Conservation (phyloP, 1,140 invertebrate species). For the Archegozetes longisetosus region DNA sequence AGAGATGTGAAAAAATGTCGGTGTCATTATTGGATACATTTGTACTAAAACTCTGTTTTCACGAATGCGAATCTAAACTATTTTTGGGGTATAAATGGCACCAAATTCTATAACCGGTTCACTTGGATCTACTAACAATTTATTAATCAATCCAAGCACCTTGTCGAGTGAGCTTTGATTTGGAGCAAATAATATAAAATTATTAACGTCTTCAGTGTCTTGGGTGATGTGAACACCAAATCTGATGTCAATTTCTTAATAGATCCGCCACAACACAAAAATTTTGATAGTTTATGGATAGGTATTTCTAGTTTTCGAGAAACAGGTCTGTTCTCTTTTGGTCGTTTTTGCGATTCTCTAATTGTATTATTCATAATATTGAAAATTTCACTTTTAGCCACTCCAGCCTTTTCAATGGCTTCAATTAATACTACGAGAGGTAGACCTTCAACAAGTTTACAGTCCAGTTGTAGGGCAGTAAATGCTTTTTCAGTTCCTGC, state of each 20-base stretch:
- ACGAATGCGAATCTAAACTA: slow-evolving; percentile 70
- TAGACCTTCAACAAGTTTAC: slow-evolving; percentile 71
- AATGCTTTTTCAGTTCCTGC: slow-evolving; percentile 82
- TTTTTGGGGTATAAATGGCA: slow-evolving; percentile 72
- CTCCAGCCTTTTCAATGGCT: slow-evolving; percentile 48
- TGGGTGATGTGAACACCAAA: slow-evolving; percentile 55
- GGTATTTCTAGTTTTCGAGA: slow-evolving; percentile 63
- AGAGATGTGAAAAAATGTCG: slow-evolving; percentile 71
- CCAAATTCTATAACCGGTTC: slow-evolving; percentile 78
- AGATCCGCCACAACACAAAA: slow-evolving; percentile 77
- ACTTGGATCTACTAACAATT: slow-evolving; percentile 38
- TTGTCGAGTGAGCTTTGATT: slow-evolving; percentile 70
- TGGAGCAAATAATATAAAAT: slow-evolving; percentile 76
- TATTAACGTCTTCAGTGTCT: slow-evolving; percentile 43
- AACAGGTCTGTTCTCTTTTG: slow-evolving; percentile 73
- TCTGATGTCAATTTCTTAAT: slow-evolving; percentile 65
- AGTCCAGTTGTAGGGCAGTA: slow-evolving; percentile 81
- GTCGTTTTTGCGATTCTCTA: slow-evolving; percentile 42
- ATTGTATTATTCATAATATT: slow-evolving; percentile 63
- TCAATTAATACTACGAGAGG: slow-evolving; percentile 77
- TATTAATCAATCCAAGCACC: slow-evolving; percentile 61
- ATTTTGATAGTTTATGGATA: slow-evolving; percentile 53
- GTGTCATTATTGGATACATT: slow-evolving; percentile 63
- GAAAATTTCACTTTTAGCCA: slow-evolving; percentile 59
- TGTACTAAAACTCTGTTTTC: slow-evolving; percentile 81